Conservation (phyloP, 2,797 vertebrate species). For the Pseudochirops cupreus region DNA sequence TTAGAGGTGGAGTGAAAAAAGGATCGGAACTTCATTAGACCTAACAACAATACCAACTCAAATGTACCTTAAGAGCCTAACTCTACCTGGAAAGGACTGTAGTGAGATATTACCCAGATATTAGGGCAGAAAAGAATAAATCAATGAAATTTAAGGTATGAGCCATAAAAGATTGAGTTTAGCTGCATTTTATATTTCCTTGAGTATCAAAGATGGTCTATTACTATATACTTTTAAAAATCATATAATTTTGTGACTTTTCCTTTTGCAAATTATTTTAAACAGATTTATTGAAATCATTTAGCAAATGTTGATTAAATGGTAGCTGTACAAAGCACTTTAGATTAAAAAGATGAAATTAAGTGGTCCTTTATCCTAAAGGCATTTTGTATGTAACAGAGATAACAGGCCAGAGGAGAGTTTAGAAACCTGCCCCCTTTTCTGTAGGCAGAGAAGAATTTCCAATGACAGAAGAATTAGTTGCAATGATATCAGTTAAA, state of each 20-base stretch:
- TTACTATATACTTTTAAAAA: neutral
- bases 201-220: neutral
- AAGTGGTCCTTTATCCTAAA: neutral
- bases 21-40: neutral
- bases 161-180: neutral
- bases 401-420: neutral
- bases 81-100: neutral
- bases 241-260: neutral
- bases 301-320: neutral
- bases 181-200: neutral
- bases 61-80: neutral
- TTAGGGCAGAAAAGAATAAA: neutral
- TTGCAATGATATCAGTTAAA: neutral
- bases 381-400: neutral
- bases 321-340: neutral
- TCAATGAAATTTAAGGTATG: neutral
- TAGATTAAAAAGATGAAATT: neutral
- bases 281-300: neutral
- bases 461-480: neutral
- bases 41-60: neutral
- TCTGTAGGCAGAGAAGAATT: neutral
- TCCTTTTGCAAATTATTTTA: neutral
- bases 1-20: neutral
- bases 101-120: neutral
- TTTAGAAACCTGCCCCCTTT: neutral